Base-by-base conservation (phyloP, 2,797 vertebrate genomes). In the Coregonus sp. region DNA sequence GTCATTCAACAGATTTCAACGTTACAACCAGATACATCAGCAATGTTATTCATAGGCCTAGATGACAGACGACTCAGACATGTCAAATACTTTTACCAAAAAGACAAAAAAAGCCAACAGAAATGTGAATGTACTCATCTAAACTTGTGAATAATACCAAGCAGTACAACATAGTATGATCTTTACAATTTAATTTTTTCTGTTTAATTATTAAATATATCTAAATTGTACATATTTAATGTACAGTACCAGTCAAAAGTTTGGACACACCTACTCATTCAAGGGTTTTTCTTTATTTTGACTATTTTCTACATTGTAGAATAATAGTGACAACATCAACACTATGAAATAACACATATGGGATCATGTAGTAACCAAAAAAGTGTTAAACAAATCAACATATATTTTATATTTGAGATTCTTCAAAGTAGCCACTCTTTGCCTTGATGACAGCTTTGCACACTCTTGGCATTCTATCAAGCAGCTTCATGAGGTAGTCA, bases 191-290 rank as follows among this genome's bases (percentile, higher is more conserved):
- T 79, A 2, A n/a, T 74, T 61, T 78, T 70, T 75, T 73, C 75
- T 16, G 73, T 80, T 76, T n/a, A 86, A 80, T 82, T 78, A 82
- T 83, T 80, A 80, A 86, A 82, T 83, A 79, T 29, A 76, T 87
- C 54, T 84, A 63, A 80, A 79, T 75, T 85, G 56, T 79, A 87
- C 75, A 81, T 71, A 78, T 78, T 78, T 82, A 81, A 69, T 76
- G 74, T 78, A 81, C 25, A 25, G 25, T 25, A 25, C 25, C 25
- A 25, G 25, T 25, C 25, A 25, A 25, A 25, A 25, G 25, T 25
- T 25, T 25, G 25, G 25, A 25, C 25, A 25, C 25, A 25, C 25
- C 25, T 25, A 25, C 25, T 25, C 25, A 25, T 25, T 25, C 25
- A 25, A 25, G 25, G 25, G 25, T 25, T 25, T 25, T 25, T 25